Conservation (phyloP, 1,140 invertebrate genomes). For the Polypedilum vanderplanki region DNA sequence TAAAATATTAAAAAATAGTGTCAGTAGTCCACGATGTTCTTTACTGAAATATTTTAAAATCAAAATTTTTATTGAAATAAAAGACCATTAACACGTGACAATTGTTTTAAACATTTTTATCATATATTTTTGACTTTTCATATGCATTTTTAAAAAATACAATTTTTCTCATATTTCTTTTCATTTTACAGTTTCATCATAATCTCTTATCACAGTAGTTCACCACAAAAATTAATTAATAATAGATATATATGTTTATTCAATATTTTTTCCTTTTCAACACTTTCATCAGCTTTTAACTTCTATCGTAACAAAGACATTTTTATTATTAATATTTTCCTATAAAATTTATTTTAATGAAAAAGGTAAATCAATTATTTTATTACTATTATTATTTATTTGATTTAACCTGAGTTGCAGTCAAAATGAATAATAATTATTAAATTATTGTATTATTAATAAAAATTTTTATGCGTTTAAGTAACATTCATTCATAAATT, state of each 20-base stretch:
- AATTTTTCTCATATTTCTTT: background rate
- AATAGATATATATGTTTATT: background rate
- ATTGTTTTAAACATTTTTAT: background rate
- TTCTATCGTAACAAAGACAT: background rate
- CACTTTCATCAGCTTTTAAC: background rate
- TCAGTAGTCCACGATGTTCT: no score
- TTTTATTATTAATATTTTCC: conserved; percentile 5
- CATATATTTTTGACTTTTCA: conserved; percentile 14
- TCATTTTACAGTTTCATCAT: conserved; percentile 12
- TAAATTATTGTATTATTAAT: background rate
- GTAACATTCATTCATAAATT: conserved; percentile 19
- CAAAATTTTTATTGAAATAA: background rate
- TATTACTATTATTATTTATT: no score
- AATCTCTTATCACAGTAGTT: conserved; percentile 18
- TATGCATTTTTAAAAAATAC: conserved; percentile 8
- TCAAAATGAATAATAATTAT: background rate
- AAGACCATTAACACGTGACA: background rate
- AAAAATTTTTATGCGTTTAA: background rate
- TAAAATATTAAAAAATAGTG: no score
- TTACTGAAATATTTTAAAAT: background rate
- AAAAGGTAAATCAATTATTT: background rate
- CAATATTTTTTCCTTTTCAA: background rate
- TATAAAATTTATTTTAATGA: background rate
- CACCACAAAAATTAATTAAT: background rate
- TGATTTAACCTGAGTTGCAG: conserved; percentile 11